Evolutionary conservation across 2,113 vertebrate species (phyloP).

Genomic region (Megaptera novaeangliae): DNA sequence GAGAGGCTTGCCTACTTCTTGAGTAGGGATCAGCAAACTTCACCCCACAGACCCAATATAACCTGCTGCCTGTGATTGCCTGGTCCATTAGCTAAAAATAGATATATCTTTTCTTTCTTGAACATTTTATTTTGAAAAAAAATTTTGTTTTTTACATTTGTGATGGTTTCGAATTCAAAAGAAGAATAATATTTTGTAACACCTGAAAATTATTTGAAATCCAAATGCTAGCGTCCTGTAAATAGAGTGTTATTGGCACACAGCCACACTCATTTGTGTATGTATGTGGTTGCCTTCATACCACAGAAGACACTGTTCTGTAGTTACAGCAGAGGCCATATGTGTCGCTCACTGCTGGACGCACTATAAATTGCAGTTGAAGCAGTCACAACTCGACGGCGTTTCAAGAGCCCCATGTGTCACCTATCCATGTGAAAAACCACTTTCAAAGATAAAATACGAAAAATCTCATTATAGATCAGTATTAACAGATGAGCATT

Average conservation of each 20-base stretch:
- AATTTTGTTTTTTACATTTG: neutral
- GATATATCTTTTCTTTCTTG: neutral
- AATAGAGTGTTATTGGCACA: neutral
- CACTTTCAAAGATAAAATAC: conserved; percentile 24
- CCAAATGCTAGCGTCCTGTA: neutral
- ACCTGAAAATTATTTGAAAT: neutral
- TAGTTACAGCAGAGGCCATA: neutral
- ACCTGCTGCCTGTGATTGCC: neutral
- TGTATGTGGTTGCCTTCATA: neutral
- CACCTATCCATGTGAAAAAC: conserved; percentile 9
- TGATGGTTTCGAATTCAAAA: neutral
- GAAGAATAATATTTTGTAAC: neutral
- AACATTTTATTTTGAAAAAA: neutral
- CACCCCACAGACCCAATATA: neutral
- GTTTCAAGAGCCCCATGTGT: neutral
- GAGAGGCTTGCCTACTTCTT: neutral
- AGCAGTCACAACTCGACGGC: neutral
- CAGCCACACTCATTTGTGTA: neutral
- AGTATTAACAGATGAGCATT: neutral
- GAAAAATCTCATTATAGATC: neutral
- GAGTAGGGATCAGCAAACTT: neutral
- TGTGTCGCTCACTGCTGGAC: neutral
- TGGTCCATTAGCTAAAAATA: neutral
- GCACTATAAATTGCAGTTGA: neutral
- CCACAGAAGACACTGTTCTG: neutral